Base-by-base conservation (phyloP, 1,140 invertebrate genomes). In the Littorina saxatilis region DNA sequence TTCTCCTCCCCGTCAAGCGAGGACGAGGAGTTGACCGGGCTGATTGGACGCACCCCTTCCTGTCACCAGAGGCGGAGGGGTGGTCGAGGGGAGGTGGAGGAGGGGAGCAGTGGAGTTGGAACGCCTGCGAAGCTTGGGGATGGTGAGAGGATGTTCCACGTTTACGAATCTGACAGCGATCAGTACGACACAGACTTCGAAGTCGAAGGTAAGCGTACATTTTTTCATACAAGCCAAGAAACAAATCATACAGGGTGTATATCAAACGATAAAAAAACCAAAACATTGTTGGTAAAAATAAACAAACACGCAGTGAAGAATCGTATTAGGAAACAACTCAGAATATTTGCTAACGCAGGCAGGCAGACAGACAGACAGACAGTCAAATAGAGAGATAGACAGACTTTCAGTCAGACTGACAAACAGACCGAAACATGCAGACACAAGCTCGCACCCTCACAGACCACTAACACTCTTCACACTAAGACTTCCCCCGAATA, bases 131-230 rank as follows among this genome's bases (percentile, higher is more conserved):
- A 37, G 40, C 35, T 17, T 15, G 68, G 5, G 68, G 35, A 32
- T 35, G 40, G 68, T 20, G 35, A 37, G 68, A 9, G 37, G 1
- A 17, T 0, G 27, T 29, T 39, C 17, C 66, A 40, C 23, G 40
- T 9, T 5, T 39, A 73, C 40, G 9, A 32, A 7, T 73, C 70
- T 2, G 72, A 75, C 39, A 63, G 58, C 23, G 72, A 81, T 5
- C 55, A 81, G 68, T 81, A 20, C 35, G 80, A 81, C 47, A 75
- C 80, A 2, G 80, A 81, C 52, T 47, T 52, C 43, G 80, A 81
- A 37, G 11, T 50, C 15, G 79, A 75, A 63, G 74, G 72, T 73
- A 37, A 68, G 58, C 47, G 32, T 47, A 17, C 17, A 47, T 9
- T 47, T 47, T 9, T 47, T 5, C 17, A 17, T 17, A n/a, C 58